Evolutionary conservation across 2,113 vertebrate species (phyloP), one percentile per base, ranked within the genome.

Genomic region (Gavialis gangeticus): DNA sequence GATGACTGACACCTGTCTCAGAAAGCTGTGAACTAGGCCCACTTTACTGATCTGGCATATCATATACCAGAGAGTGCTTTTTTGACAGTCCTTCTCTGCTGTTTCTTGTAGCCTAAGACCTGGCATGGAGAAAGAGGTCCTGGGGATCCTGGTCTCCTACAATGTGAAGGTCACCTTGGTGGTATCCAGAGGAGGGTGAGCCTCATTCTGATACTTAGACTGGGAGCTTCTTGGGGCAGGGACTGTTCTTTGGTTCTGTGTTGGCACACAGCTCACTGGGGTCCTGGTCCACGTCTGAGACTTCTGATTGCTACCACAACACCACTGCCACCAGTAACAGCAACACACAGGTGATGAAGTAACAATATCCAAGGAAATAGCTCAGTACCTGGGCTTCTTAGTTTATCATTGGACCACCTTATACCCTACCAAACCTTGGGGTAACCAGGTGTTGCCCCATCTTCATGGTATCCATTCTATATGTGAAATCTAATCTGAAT

Each of bases 101-200:
- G 94, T 75, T 55, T 63, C 75, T 89, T 83, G 56, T 94, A 99
- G 99, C 77, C 96, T 99, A 96, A 97, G 97, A 86, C 81, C 96
- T 0, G 98, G 98, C 56, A 87, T 98, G 94, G 97, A 99, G 71
- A 99, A 99, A 95, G 98, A 99, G 56, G 98, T 99, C 69, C 96
- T 98, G 93, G 98, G 99, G 95, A 99, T 99, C 84, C 56, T 99
- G 79, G 96, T 99, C 64, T 98, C 98, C 95, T 99, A 99, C 97
- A 99, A 98, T 98, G 97, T 99, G 90, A 99, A 98, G 96, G 98
- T 99, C 93, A 99, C 97, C 90, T 92, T 99, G 54, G 76, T 98
- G 92, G 98, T 98, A 77, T 98, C 98, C 18, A 87, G 98, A 88
- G 98, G 98, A 95, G 98, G 99, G 98, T 98, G 88, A 96, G 97